These are phyloP conservation scores for Sympetrum striolatum DNA, from an alignment of 2,888 invertebrate species.

Conservation along the genomic window DNA sequence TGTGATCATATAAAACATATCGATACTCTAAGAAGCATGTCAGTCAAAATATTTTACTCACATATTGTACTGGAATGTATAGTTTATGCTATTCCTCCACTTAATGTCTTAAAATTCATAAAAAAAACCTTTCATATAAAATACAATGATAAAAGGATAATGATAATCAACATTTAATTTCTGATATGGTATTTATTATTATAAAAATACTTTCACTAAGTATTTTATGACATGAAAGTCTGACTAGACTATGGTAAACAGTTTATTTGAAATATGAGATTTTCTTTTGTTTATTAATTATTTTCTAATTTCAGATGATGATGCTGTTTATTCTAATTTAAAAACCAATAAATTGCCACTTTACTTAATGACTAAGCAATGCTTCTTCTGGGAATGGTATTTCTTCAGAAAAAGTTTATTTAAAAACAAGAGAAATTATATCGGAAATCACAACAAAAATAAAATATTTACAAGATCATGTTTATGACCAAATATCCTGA, in stretches of 20 bases:
- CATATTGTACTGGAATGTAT: background rate
- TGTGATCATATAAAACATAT: background rate
- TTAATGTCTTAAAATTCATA: background rate
- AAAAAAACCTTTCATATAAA: background rate
- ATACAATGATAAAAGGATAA: slow-evolving; percentile 17
- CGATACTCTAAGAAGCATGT: background rate
- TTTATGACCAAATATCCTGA: slow-evolving; percentile 34
- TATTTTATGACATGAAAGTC: slow-evolving; percentile 33
- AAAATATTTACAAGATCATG: slow-evolving; percentile 40
- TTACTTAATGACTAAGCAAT: slow-evolving; percentile 6
- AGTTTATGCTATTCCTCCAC: background rate
- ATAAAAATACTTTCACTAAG: slow-evolving; percentile 34
- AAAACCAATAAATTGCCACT: background rate
- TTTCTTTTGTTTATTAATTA: background rate
- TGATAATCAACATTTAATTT: background rate
- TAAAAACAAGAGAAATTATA: background rate
- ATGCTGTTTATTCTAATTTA: background rate
- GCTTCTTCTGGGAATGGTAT: slow-evolving; percentile 23
- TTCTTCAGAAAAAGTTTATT: background rate
- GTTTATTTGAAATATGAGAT: background rate
- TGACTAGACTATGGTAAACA: slow-evolving; percentile 32
- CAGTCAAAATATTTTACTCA: background rate
- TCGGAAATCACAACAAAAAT: slow-evolving; percentile 20
- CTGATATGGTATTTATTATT: slow-evolving; percentile 23
- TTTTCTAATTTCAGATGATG: background rate